Percentiles rank a stretch among this genome's conserved stretches.
Evolutionary conservation across 2,888 invertebrate species (phyloP).

Genomic region (Diarsia mendica): DNA sequence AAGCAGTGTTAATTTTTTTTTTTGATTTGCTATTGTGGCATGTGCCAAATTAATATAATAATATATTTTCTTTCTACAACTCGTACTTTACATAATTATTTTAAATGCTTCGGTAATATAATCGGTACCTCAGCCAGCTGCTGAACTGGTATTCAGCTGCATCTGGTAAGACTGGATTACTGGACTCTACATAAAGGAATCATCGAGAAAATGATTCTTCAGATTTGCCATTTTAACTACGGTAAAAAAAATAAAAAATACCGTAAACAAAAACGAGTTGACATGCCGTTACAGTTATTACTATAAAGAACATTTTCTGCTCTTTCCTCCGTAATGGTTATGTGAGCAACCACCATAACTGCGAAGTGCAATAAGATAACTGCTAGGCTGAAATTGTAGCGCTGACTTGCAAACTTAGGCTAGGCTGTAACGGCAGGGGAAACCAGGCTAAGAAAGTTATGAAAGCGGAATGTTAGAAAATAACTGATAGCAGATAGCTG

Average conservation of each 20-base stretch:
- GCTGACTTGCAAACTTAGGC: constrained; percentile 37
- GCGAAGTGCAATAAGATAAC: constrained; percentile 21
- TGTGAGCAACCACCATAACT: constrained; percentile 25
- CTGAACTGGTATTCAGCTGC: no score
- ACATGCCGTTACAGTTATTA: constrained; percentile 27
- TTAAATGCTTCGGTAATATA: no score
- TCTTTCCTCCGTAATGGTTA: constrained; percentile 34
- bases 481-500: neutral
- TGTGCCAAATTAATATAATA: no score
- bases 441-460: constrained; percentile 15
- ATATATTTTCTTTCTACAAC: no score
- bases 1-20: no score
- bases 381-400: constrained; percentile 34
- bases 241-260: constrained; percentile 1
- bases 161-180: no score
- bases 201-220: no score
- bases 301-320: constrained; percentile 30
- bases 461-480: constrained; percentile 9
- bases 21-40: no score
- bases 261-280: constrained; percentile 35
- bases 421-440: constrained; percentile 16
- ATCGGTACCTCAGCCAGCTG: no score
- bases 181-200: no score
- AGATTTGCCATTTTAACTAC: neutral
- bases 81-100: no score